phyloP scores from a whole-genome alignment of 1,140 invertebrate species.

The Ips typographus region DNA sequence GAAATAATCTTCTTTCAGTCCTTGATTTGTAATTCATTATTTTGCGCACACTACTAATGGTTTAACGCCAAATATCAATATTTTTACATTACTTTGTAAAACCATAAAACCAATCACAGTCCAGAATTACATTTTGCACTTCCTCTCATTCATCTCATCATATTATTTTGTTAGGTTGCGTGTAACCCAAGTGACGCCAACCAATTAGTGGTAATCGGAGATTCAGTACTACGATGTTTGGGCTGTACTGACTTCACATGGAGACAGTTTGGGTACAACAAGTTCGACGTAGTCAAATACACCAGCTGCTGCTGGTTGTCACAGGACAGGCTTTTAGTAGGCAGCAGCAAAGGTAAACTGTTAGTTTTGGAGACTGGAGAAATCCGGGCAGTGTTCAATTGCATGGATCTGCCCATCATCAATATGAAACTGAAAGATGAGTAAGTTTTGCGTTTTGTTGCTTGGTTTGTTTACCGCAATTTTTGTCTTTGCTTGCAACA shows the following conservation, averaged over 20 bases:
- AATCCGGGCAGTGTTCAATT: conserved; percentile 64
- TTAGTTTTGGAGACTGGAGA: conserved; percentile 80
- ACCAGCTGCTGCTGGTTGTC: conserved; percentile 69
- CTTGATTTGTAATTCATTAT: too few relatives aligned
- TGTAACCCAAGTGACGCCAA: conserved; percentile 77
- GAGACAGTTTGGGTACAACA: conserved; percentile 80
- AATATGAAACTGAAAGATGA: conserved; percentile 44
- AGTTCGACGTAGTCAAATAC: conserved; percentile 74
- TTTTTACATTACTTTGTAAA: too few relatives aligned
- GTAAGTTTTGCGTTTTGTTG: conserved; percentile 21
- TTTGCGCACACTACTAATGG: too few relatives aligned
- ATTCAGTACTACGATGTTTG: conserved; percentile 72
- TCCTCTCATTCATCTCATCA: too few relatives aligned
- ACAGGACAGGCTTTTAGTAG: conserved; percentile 72
- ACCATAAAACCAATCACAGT: too few relatives aligned
- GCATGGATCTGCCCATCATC: conserved; percentile 54
- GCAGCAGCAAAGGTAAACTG: conserved; percentile 71
- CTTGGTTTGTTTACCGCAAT: background rate
- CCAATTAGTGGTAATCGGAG: conserved; percentile 72
- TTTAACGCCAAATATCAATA: too few relatives aligned
- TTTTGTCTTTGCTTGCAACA: background rate
- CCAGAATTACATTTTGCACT: too few relatives aligned
- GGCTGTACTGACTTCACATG: conserved; percentile 78
- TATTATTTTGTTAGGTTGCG: conserved; percentile 54
- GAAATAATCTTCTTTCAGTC: too few relatives aligned